phyloP scores from a whole-genome alignment of 1,140 invertebrate genomes.

The Paralvinella palmiformis region DNA sequence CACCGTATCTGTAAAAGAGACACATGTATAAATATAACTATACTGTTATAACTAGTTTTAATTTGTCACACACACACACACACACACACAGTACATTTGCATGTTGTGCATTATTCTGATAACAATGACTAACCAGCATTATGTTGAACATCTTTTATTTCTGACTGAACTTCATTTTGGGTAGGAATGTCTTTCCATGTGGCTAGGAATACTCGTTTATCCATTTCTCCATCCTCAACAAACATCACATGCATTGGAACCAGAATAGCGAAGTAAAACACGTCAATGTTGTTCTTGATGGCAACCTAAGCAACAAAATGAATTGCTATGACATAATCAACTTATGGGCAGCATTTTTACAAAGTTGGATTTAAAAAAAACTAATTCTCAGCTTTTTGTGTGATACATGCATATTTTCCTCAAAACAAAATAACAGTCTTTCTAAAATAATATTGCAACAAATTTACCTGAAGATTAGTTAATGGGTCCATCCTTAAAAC shows the following conservation, averaged over 20 bases:
- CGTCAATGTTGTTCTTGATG: constrained; percentile 97
- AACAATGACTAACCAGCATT: constrained; percentile 19
- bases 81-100: neutral
- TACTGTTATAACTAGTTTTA: neutral
- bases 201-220: constrained; percentile 92
- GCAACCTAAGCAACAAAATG: constrained; percentile 66
- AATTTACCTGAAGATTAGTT: constrained; percentile 18
- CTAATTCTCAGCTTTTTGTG: too few species aligned
- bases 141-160: constrained; percentile 54
- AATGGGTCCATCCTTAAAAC: constrained; percentile 20
- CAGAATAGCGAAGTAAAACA: constrained; percentile 85
- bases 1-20: constrained; percentile 39
- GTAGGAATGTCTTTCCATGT: constrained; percentile 99
- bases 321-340: neutral
- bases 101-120: neutral
- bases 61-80: neutral
- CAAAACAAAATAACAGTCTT: too few species aligned
- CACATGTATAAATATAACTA: neutral
- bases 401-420: too few species aligned
- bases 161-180: constrained; percentile 93
- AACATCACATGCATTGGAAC: constrained; percentile 92
- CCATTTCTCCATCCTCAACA: constrained; percentile 93
- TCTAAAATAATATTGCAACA: constrained; percentile 3
- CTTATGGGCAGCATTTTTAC: neutral
- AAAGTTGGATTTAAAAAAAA: too few species aligned